These are phyloP conservation scores for Nesidiocoris tenuis DNA, from an alignment of 2,888 invertebrate genomes.

Conservation along the genomic window DNA sequence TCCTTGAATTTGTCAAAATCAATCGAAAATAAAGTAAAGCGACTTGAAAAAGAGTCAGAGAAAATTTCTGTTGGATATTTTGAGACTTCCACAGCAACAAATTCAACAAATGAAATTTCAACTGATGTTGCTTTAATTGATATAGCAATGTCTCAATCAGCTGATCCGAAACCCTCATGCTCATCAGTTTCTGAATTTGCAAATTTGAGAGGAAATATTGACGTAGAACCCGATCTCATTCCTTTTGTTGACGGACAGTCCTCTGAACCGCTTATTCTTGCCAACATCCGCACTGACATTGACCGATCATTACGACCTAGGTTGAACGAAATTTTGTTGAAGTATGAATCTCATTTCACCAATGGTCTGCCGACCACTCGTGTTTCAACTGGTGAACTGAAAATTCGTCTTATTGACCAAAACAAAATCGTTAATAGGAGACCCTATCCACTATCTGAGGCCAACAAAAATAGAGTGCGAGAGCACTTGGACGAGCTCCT, in stretches of 20 bases:
- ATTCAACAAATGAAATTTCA: background rate
- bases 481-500: slow-evolving; percentile 2
- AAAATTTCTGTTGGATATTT: background rate
- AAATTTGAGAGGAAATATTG: background rate
- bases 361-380: slow-evolving; percentile 3
- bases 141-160: background rate
- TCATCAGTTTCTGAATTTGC: background rate
- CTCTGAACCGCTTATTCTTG: background rate
- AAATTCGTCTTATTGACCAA: slow-evolving; percentile 3
- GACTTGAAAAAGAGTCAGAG: background rate
- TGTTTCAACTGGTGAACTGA: background rate
- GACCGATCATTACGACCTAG: background rate
- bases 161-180: background rate
- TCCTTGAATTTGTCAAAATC: background rate
- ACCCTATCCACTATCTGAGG: background rate
- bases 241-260: slow-evolving; percentile 6
- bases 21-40: background rate
- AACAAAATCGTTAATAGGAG: slow-evolving; percentile 1
- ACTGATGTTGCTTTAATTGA: background rate
- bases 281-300: background rate
- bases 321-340: background rate
- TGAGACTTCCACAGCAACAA: background rate
- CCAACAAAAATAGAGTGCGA: background rate
- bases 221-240: background rate
- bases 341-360: background rate